phyloP scores from a whole-genome alignment of 2,797 vertebrate species.

The Malacoctenus gilli region DNA sequence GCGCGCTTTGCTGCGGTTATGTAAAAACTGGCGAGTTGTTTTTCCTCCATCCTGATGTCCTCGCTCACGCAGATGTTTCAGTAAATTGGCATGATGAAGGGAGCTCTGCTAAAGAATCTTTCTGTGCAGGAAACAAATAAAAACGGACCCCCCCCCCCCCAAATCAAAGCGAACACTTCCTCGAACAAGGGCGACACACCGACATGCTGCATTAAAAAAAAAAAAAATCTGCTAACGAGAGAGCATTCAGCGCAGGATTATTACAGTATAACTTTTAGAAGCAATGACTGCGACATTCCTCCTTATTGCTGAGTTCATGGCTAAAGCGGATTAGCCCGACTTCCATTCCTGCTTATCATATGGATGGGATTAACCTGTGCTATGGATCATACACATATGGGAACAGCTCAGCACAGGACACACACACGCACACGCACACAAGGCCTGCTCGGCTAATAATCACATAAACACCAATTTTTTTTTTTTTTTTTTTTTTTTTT shows the following conservation, averaged over 20 bases:
- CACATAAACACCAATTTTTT: too few species aligned
- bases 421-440: constrained; percentile 25
- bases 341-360: constrained; percentile 71
- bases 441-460: constrained; percentile 24
- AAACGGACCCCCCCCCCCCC: too few species aligned
- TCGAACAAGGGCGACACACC: constrained; percentile 16
- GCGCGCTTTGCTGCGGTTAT: constrained; percentile 4
- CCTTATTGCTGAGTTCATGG: constrained; percentile 66
- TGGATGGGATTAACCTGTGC: constrained; percentile 74
- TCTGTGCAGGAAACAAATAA: neutral
- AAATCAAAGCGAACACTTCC: too few species aligned
- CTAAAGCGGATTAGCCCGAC: constrained; percentile 62
- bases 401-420: constrained; percentile 45
- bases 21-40: constrained; percentile 13
- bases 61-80: constrained; percentile 7
- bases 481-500: too few species aligned
- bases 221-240: constrained; percentile 27
- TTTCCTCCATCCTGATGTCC: constrained; percentile 5
- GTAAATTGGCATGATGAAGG: constrained; percentile 21
- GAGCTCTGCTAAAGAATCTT: constrained; percentile 14
- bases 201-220: neutral
- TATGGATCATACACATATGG: constrained; percentile 63
- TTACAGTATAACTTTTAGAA: constrained; percentile 61
- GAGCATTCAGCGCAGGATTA: constrained; percentile 38
- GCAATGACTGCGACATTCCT: constrained; percentile 66